A percentile compares a stretch with the other conserved stretches of the same genome.
Conservation (phyloP, 35 echinoderm and acorn worm genomes). For the Stichopus chloronotus region DNA sequence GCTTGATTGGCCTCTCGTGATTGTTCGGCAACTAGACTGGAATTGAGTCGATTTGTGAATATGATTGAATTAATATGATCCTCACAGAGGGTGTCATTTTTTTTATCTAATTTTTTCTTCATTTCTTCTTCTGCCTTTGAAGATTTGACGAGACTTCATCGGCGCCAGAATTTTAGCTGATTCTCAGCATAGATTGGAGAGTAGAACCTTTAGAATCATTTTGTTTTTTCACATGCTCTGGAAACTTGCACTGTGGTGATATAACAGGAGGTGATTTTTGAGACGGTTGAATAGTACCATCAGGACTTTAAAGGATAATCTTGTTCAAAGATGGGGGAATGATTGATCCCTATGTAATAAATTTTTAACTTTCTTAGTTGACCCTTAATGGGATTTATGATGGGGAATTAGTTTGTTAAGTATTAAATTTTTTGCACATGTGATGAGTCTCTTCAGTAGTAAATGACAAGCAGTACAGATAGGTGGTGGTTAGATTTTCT, state of each 20-base stretch:
- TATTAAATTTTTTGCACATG: too few relatives aligned
- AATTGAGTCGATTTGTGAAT: constrained; percentile 40
- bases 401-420: too few relatives aligned
- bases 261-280: not conserved
- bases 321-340: too few relatives aligned
- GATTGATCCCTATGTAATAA: too few relatives aligned
- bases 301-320: too few relatives aligned
- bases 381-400: too few relatives aligned
- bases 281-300: too few relatives aligned
- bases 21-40: not conserved
- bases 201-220: not conserved
- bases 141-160: not conserved
- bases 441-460: too few relatives aligned
- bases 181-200: not conserved
- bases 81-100: not conserved
- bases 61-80: constrained; percentile 40
- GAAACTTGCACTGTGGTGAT: not conserved
- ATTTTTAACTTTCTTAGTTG: too few relatives aligned
- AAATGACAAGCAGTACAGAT: too few relatives aligned
- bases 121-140: not conserved
- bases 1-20: constrained; percentile 23
- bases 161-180: not conserved
- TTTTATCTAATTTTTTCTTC: not conserved
- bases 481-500: too few relatives aligned
- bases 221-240: not conserved